Percentiles rank a stretch among this genome's conserved stretches.
These are phyloP conservation scores for Onychostoma macrolepis DNA, from an alignment of 2,113 vertebrate genomes.

Conservation along the genomic window DNA sequence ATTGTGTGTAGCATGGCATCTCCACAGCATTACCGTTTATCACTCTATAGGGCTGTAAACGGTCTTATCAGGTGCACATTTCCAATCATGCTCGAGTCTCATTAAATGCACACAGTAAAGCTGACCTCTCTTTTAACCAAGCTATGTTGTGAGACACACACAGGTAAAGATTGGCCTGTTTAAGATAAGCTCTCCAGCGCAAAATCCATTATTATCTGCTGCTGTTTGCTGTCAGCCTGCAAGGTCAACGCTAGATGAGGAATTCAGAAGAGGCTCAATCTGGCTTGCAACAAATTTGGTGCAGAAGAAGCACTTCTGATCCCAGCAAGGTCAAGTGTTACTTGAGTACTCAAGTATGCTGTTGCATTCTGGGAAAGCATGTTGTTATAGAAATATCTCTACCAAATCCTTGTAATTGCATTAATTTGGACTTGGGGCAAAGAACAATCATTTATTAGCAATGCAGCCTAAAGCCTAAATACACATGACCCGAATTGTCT, in stretches of 20 bases:
- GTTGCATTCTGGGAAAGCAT: neutral
- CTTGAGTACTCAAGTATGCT: neutral
- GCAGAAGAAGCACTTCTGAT: slow-evolving; percentile 7
- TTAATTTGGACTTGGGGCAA: slow-evolving; percentile 1
- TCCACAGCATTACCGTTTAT: neutral
- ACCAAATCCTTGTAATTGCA: neutral
- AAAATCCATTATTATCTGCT: slow-evolving; percentile 42
- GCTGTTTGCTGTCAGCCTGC: neutral
- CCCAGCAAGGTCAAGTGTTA: slow-evolving; percentile 3
- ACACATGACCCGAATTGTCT: neutral
- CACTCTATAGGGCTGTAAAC: slow-evolving; percentile 7
- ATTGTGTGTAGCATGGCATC: neutral
- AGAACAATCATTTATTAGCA: neutral
- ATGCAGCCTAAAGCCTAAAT: neutral
- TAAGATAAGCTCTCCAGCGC: slow-evolving; percentile 27
- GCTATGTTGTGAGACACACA: slow-evolving; percentile 11
- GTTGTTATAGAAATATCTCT: neutral
- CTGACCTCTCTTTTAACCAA: slow-evolving; percentile 30
- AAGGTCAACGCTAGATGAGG: slow-evolving; percentile 24
- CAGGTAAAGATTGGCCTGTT: slow-evolving; percentile 20
- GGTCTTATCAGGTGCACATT: slow-evolving; percentile 23
- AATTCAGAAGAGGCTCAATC: slow-evolving; percentile 28
- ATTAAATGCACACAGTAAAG: slow-evolving; percentile 25
- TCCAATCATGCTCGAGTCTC: neutral
- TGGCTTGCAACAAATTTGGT: neutral